phyloP scores from a whole-genome alignment of 1,140 invertebrate species.

The Bathynomus jamesi region DNA sequence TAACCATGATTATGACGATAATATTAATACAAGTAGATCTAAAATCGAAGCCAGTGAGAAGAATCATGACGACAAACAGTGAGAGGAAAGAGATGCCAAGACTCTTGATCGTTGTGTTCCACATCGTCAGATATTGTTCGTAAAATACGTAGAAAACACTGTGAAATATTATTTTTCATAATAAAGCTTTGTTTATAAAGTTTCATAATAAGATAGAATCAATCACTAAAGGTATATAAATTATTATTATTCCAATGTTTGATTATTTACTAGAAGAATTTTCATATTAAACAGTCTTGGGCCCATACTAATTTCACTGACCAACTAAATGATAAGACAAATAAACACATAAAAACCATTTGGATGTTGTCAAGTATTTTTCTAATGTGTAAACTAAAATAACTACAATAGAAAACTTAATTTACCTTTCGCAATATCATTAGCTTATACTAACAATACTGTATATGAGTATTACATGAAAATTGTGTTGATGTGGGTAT shows the following conservation, averaged over 20 bases:
- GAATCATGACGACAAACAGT: constrained; percentile 68
- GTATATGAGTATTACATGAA: too few species aligned
- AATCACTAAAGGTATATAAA: background rate
- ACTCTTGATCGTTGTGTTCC: constrained; percentile 61
- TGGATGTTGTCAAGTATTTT: too few species aligned
- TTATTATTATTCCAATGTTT: background rate
- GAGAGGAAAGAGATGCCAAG: constrained; percentile 62
- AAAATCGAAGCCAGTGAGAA: constrained; percentile 74
- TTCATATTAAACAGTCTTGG: background rate
- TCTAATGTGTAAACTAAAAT: too few species aligned
- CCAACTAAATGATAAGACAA: too few species aligned
- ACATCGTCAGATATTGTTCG: constrained; percentile 86
- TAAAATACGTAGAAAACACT: constrained; percentile 89
- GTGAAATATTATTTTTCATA: constrained; percentile 33
- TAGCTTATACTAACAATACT: too few species aligned
- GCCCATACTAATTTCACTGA: background rate
- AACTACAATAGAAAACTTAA: too few species aligned
- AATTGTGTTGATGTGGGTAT: too few species aligned
- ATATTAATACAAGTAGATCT: constrained; percentile 66
- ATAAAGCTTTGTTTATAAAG: background rate
- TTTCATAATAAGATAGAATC: background rate
- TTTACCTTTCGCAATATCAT: too few species aligned
- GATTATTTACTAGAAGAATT: background rate
- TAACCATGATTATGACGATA: constrained; percentile 68
- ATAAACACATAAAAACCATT: too few species aligned